phyloP scores from a whole-genome alignment of 2,113 vertebrate species.

The Nycticebus coucang region DNA sequence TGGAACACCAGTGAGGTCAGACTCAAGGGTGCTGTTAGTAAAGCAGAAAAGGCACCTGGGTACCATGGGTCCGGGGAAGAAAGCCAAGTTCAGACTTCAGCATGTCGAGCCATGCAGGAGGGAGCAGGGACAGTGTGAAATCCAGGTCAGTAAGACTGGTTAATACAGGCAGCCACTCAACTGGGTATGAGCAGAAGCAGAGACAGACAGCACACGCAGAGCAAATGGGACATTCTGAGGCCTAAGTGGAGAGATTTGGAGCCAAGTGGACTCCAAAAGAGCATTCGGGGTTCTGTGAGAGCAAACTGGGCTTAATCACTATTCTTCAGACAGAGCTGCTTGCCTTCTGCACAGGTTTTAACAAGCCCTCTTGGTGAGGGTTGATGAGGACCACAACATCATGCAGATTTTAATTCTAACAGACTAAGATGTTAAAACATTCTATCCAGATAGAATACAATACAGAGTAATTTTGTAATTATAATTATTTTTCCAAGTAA shows the following conservation, averaged over 20 bases:
- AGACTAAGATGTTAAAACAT: background rate
- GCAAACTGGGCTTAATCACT: background rate
- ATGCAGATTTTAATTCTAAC: background rate
- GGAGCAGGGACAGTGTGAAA: background rate
- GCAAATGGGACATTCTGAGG: background rate
- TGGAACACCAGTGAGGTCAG: no score
- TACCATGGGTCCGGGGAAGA: background rate
- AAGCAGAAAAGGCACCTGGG: background rate
- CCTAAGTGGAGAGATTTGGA: rapidly evolving
- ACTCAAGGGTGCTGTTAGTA: background rate
- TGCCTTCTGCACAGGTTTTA: background rate
- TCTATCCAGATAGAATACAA: background rate
- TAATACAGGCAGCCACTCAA: background rate
- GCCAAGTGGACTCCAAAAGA: background rate
- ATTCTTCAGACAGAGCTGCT: rapidly evolving
- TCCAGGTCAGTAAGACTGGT: background rate
- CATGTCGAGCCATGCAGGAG: background rate
- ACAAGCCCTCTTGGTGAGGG: background rate
- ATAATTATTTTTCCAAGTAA: background rate
- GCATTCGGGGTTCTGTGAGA: background rate
- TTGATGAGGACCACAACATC: background rate
- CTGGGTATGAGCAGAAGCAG: background rate
- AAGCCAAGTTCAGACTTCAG: background rate
- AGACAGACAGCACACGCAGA: background rate
- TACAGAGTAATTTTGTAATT: background rate